phyloP scores from a whole-genome alignment of 2,888 invertebrate genomes.

The Myopa tessellatipennis region DNA sequence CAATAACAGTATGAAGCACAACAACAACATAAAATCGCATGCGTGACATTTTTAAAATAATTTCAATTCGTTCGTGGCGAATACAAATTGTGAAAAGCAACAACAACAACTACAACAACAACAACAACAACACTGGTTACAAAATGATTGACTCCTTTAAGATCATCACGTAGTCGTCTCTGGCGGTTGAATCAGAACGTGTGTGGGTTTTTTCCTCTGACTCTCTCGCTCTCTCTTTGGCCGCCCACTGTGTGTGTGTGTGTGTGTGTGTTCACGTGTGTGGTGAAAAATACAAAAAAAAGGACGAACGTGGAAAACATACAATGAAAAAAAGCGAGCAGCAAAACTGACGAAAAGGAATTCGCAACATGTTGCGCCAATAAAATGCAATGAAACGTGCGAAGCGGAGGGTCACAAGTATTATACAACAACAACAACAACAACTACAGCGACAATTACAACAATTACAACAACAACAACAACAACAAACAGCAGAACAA shows the following conservation, averaged over 20 bases:
- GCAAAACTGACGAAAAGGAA: constrained; percentile 42
- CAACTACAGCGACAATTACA: neutral
- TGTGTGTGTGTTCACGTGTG: constrained; percentile 18
- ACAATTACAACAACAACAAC: constrained; percentile 4
- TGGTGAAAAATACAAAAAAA: neutral
- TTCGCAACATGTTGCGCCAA: constrained; percentile 50
- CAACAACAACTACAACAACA: too few species aligned
- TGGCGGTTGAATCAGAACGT: too few species aligned
- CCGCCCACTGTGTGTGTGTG: too few species aligned
- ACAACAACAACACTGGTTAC: too few species aligned
- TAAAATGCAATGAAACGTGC: constrained; percentile 51
- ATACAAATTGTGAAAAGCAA: too few species aligned
- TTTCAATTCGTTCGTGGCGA: too few species aligned
- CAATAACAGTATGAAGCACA: constrained; percentile 1
- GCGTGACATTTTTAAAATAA: too few species aligned
- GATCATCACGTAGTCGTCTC: constrained; percentile 18
- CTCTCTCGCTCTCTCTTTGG: too few species aligned
- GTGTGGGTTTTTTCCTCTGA: too few species aligned
- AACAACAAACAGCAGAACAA: neutral
- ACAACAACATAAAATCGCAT: constrained; percentile 23
- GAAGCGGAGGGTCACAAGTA: constrained; percentile 10
- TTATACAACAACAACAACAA: constrained; percentile 2
- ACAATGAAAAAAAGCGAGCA: constrained; percentile 22
- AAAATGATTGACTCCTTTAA: constrained; percentile 38
- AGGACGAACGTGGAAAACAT: constrained; percentile 25